phyloP scores from a whole-genome alignment of 1,140 invertebrate species.

The Ridgeia piscesae region DNA sequence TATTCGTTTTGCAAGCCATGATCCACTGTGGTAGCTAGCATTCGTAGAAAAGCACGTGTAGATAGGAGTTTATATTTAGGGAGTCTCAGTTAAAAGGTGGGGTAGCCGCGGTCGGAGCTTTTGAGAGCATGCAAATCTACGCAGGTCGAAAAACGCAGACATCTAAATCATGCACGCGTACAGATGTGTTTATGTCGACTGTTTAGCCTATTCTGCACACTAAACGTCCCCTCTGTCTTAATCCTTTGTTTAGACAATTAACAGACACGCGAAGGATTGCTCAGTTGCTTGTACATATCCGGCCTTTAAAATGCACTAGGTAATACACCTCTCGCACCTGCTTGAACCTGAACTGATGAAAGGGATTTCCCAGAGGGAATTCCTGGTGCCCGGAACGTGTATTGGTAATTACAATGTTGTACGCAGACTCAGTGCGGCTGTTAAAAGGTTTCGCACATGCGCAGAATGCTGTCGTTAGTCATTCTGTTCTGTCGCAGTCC shows the following conservation, averaged over 20 bases:
- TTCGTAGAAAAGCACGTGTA: no score
- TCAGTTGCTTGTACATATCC: background rate
- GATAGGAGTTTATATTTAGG: no score
- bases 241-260: background rate
- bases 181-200: background rate
- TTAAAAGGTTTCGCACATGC: slow-evolving; percentile 5
- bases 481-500: slow-evolving; percentile 29
- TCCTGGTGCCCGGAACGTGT: slow-evolving; percentile 36
- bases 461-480: background rate
- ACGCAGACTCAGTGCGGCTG: background rate
- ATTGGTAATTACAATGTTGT: slow-evolving; percentile 28
- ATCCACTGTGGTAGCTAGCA: no score
- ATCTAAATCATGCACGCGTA: no score
- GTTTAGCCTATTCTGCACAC: background rate
- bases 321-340: background rate
- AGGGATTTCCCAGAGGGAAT: slow-evolving; percentile 41
- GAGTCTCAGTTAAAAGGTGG: no score
- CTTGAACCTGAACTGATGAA: slow-evolving; percentile 2
- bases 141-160: no score
- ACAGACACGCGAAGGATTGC: background rate
- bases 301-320: background rate
- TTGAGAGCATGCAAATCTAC: no score
- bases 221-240: background rate
- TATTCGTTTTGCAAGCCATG: no score
- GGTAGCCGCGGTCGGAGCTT: no score